Conservation (phyloP, 2,113 vertebrate species). For the Colossoma macropomum region DNA sequence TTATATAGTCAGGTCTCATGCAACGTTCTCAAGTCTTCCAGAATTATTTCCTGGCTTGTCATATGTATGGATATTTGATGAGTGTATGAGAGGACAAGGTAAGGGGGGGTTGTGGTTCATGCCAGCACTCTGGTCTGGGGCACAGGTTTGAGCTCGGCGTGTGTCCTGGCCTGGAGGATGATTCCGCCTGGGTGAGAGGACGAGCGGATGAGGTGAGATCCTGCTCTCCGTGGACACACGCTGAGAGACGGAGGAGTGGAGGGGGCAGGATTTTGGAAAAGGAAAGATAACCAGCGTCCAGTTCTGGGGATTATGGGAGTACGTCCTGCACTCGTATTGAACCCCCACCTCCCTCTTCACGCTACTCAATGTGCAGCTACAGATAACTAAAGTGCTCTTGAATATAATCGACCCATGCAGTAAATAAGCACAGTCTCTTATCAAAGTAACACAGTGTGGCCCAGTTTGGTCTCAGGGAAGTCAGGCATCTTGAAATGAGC, state of each 20-base stretch:
- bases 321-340: slow-evolving; percentile 11
- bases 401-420: not conserved
- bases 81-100: not conserved
- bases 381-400: not conserved
- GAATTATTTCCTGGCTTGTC: too few species aligned
- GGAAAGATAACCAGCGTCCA: slow-evolving; percentile 46
- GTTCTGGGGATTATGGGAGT: slow-evolving; percentile 56
- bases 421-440: not conserved
- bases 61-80: slow-evolving; percentile 9
- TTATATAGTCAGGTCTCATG: too few species aligned
- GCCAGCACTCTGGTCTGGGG: slow-evolving; percentile 23
- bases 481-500: not conserved
- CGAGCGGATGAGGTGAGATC: slow-evolving; percentile 36
- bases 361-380: not conserved
- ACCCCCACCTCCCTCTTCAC: not conserved
- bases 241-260: slow-evolving; percentile 34
- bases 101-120: not conserved
- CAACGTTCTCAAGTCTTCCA: too few species aligned
- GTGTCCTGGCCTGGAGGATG: slow-evolving; percentile 39
- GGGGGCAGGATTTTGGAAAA: slow-evolving; percentile 60
- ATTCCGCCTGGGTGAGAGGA: slow-evolving; percentile 40
- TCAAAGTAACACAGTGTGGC: slow-evolving; percentile 14
- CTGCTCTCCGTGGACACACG: slow-evolving; percentile 32
- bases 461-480: not conserved
- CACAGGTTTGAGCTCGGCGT: slow-evolving; percentile 56